phyloP scores from a whole-genome alignment of 2,113 vertebrate species.

The Boulengeromyrus knoepffleri region DNA sequence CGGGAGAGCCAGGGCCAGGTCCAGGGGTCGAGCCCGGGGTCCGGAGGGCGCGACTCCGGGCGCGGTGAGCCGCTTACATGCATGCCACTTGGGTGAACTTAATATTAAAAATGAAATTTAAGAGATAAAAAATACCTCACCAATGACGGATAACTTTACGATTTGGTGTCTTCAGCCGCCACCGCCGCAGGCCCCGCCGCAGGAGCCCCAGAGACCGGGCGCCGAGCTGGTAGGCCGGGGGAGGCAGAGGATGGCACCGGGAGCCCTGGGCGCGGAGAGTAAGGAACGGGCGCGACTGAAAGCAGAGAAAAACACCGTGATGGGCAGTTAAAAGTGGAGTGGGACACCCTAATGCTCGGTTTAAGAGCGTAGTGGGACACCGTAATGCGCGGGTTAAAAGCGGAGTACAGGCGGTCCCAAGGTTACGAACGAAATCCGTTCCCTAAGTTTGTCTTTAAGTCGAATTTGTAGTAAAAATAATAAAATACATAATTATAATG shows the following conservation, averaged over 20 bases:
- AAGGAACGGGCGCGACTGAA: background rate
- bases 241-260: background rate
- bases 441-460: background rate
- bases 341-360: background rate
- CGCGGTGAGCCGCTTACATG: background rate
- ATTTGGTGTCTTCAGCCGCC: background rate
- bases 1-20: background rate
- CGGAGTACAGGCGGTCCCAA: background rate
- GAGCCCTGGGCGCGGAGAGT: background rate
- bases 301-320: background rate
- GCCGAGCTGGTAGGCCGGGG: background rate
- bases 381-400: background rate
- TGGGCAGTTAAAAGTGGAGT: background rate
- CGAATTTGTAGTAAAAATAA: background rate
- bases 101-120: too few species aligned
- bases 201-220: background rate
- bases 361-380: background rate
- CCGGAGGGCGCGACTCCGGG: background rate
- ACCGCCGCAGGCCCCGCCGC: background rate
- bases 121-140: background rate
- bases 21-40: constrained; percentile 4
- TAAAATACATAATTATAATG: background rate
- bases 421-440: background rate
- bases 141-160: background rate
- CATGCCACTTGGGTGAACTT: background rate